Conservation (phyloP, 2,888 invertebrate genomes). For the Limnephilus marmoratus region DNA sequence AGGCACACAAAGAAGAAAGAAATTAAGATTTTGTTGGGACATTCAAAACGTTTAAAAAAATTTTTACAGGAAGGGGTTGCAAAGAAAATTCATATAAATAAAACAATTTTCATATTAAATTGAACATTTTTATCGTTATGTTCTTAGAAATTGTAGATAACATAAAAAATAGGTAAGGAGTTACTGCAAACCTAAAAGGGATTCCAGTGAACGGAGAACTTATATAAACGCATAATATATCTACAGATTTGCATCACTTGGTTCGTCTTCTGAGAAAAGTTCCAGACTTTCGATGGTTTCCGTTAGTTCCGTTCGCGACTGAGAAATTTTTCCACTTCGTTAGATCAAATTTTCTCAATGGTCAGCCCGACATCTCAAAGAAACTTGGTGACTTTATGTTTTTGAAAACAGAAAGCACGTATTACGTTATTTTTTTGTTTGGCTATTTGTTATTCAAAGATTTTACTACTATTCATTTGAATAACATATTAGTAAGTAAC, state of each 20-base stretch:
- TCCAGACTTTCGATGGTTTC: neutral
- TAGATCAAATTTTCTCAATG: neutral
- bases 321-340: neutral
- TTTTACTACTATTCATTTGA: too few relatives aligned
- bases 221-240: neutral
- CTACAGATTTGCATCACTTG: neutral
- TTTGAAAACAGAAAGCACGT: neutral
- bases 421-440: too few relatives aligned
- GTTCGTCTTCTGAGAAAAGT: neutral
- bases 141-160: neutral
- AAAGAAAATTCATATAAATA: too few relatives aligned
- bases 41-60: too few relatives aligned
- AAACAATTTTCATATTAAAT: neutral
- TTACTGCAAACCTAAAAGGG: neutral
- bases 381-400: neutral
- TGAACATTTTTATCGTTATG: neutral
- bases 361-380: neutral
- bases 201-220: neutral
- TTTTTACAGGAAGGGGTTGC: too few relatives aligned
- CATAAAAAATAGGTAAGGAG: neutral
- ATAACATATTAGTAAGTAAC: too few relatives aligned
- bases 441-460: too few relatives aligned
- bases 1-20: too few relatives aligned
- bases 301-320: neutral
- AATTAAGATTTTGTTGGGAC: too few relatives aligned